Evolutionary conservation across 2,888 invertebrate species (phyloP).

Genomic region (Oscheius sp.): DNA sequence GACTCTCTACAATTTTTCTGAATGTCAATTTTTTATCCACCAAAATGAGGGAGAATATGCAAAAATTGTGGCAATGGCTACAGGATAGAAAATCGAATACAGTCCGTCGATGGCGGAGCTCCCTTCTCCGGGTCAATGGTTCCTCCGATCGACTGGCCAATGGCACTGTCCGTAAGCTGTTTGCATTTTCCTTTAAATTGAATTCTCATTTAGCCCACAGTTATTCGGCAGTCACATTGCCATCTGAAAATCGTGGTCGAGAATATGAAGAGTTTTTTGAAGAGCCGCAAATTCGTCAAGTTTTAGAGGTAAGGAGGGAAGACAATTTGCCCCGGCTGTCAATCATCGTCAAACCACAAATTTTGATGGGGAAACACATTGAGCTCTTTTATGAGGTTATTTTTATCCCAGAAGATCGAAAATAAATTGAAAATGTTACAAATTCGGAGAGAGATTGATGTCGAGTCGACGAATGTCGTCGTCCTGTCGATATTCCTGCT

Average conservation of each 20-base stretch:
- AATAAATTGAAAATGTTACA: too few species aligned
- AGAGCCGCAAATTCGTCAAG: constrained; percentile 46
- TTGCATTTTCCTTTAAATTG: too few species aligned
- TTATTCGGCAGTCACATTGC: constrained; percentile 28
- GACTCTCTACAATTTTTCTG: background rate
- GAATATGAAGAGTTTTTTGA: constrained; percentile 57
- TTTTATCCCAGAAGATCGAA: too few species aligned
- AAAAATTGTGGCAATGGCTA: constrained; percentile 66
- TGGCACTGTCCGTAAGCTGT: constrained; percentile 25
- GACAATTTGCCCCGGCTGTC: too few species aligned
- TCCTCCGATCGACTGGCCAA: constrained; percentile 30
- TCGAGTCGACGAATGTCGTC: too few species aligned
- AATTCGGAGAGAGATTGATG: too few species aligned
- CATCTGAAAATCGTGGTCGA: constrained; percentile 2
- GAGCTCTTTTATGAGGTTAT: too few species aligned
- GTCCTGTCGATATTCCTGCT: too few species aligned
- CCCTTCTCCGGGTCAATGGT: constrained; percentile 38
- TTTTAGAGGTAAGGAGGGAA: constrained; percentile 42
- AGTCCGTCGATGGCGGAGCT: constrained; percentile 60
- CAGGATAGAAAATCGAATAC: constrained; percentile 65
- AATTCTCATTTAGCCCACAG: constrained; percentile 12
- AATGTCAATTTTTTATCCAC: background rate
- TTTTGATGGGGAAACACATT: too few species aligned
- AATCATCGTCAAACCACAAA: too few species aligned
- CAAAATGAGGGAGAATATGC: constrained; percentile 49